Evolutionary conservation across 2,797 vertebrate genomes (phyloP), one percentile per base, ranked within the genome.

Genomic region (Helicolenus hilgendorfi): DNA sequence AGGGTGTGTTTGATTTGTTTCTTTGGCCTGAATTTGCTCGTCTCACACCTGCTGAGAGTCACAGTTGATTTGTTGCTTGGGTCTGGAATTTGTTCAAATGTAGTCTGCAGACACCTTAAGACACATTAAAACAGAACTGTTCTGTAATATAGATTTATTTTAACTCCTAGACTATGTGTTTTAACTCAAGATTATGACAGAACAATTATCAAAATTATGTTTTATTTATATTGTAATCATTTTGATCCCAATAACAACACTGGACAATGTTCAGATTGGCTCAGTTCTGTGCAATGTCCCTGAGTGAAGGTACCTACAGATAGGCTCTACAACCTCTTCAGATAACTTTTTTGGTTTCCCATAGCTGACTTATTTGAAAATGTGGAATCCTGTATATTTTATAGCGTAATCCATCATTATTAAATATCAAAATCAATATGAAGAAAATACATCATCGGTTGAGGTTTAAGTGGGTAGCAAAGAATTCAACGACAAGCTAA

Each of bases 1-100:
- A 75, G 76, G 88, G 89, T 87, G 88, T 93, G 90, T 92, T 83
- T 90, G 79, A 88, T 93, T 75, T 77, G 76, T 80, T 78, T 26
- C 74, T 80, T 65, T 72, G 59, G 18, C 72, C 41, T 73, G 55
- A 74, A 70, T 64, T 33, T 71, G 83, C 77, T 90, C 26, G 56
- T 78, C 72, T 86, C 22, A 1, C 29, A 68, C 70, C 31, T 14
- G 62, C 72, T 87, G 67, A 84, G 63, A 79, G 36, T 79, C 20
- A 14, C 49, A 14, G 15, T 38, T 77, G 36, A 18, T 76, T 38
- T 75, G 41, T 29, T 76, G 31, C 55, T 80, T 45, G 2, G n/a
- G 53, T 63, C 55, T 72, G 24, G 11, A 68, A 45, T 29, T 56
- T 7, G n/a, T 79, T 11, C 7, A 55, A 58, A 77, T n/a, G 13